These are phyloP conservation scores for Sebastes schlegelii DNA, from an alignment of 2,113 vertebrate genomes.

Conservation along the genomic window DNA sequence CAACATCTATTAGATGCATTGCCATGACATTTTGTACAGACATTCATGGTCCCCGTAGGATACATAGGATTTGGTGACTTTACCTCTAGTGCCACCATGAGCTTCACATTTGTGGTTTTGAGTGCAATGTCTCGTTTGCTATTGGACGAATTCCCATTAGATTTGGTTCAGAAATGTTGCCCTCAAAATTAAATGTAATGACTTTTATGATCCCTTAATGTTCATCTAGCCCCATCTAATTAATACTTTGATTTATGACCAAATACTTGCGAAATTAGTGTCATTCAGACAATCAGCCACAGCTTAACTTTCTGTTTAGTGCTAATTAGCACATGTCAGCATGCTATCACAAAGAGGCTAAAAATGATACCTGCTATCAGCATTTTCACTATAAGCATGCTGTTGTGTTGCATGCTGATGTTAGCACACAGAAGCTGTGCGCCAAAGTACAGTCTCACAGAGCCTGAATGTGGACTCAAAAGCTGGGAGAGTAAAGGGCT, in stretches of 20 bases:
- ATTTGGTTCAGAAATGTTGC: not conserved
- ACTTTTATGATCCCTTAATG: not conserved
- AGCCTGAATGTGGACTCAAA: not conserved
- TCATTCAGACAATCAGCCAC: not conserved
- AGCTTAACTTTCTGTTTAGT: not conserved
- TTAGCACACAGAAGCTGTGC: not conserved
- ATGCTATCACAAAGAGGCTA: not conserved
- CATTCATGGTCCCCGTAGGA: not conserved
- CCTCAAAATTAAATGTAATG: not conserved
- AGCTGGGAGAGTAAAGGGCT: not conserved
- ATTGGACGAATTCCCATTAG: not conserved
- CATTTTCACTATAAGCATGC: not conserved
- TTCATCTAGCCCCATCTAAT: not conserved
- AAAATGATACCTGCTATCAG: not conserved
- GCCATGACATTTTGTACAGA: not conserved
- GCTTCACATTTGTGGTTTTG: not conserved
- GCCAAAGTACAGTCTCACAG: not conserved
- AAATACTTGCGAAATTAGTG: no score
- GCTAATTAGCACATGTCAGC: not conserved
- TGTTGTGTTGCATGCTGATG: not conserved
- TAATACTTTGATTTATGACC: not conserved
- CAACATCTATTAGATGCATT: not conserved
- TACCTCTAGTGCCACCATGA: not conserved
- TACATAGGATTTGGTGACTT: not conserved
- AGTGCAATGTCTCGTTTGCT: not conserved